phyloP scores from a whole-genome alignment of 2,797 vertebrate genomes.

The Clarias platycephalus region DNA sequence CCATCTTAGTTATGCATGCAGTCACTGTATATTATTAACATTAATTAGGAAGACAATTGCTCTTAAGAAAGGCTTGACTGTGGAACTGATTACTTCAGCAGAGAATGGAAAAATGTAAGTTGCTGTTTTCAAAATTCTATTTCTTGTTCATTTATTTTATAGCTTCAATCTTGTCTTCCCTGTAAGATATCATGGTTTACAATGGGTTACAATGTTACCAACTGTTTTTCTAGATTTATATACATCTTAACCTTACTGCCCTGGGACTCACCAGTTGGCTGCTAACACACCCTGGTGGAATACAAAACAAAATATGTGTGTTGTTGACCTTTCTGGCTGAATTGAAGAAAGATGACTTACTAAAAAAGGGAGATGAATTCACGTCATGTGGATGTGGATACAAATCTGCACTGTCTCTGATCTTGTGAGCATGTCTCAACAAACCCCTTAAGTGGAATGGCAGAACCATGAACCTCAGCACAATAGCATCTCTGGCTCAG shows the following conservation, averaged over 20 bases:
- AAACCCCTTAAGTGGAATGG: conserved; percentile 13
- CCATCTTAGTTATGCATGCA: neutral
- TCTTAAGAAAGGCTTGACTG: neutral
- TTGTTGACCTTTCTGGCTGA: conserved; percentile 19
- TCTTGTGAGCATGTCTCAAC: conserved; percentile 10
- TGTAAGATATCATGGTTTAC: neutral
- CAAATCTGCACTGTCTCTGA: conserved; percentile 9
- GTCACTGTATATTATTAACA: neutral
- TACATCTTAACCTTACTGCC: neutral
- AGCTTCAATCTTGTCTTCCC: neutral
- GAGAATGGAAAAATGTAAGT: neutral
- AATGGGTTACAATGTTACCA: neutral
- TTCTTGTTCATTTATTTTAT: neutral
- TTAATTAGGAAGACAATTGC: neutral
- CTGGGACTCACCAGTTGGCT: neutral
- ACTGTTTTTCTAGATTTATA: neutral
- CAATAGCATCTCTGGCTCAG: conserved; percentile 18
- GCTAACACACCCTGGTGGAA: neutral
- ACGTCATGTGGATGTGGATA: conserved; percentile 4
- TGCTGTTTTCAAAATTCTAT: neutral
- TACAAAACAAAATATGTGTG: neutral
- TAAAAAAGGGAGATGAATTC: conserved; percentile 9
- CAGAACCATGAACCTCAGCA: conserved; percentile 25
- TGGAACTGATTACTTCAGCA: neutral
- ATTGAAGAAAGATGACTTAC: neutral